Base-by-base conservation (phyloP, 2,797 vertebrate genomes). In the Thaleichthys pacificus region DNA sequence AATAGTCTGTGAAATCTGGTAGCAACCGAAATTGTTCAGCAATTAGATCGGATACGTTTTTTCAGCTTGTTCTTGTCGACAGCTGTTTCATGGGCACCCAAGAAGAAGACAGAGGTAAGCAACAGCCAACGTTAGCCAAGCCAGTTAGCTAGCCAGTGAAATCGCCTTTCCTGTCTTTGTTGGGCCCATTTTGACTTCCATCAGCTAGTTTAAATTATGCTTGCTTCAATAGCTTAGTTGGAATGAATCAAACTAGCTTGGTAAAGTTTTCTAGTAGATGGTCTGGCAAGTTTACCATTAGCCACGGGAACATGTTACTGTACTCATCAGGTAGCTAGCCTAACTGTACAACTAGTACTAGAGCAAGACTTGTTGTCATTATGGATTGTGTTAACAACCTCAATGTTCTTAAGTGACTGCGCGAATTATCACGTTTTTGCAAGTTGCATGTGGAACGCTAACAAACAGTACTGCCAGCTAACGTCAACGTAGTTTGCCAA, bases 41-140 rank as follows among this genome's bases (percentile, higher is more conserved):
- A 49, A 15, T 22, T 26, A 14, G 14, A 21, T 26, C 64, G 7
- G 19, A 14, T 51, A 47, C 32, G 35, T 66, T 49, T 14, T 66
- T 42, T 42, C 65, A 66, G 24, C 77, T 3, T 0, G 57, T 51
- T 49, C 77, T 85, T 75, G 49, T 38, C 68, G 42, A 75, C 74
- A 81, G 80, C 82, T 75, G 81, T 88, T 90, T 88, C 57, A 92
- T 92, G 91, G 91, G 91, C 85, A 89, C 88, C 74, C 91, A 85
- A 78, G 88, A 90, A 77, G 88, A 82, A 80, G 89, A 91, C 61
- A 86, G 84, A 88, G 89, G 91, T 92, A 63, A 84, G 84, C 57
- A 56, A 22, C 32, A 49, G 28, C n/a, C 15, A 5, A 21, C 35
- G 47, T 8, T 71, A 12, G 35, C 28, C 61, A 35, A 61, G 60